A percentile compares a stretch with the other conserved stretches of the same genome.
Conservation (phyloP, 2,113 vertebrate genomes). For the Pterocles burchelli region DNA sequence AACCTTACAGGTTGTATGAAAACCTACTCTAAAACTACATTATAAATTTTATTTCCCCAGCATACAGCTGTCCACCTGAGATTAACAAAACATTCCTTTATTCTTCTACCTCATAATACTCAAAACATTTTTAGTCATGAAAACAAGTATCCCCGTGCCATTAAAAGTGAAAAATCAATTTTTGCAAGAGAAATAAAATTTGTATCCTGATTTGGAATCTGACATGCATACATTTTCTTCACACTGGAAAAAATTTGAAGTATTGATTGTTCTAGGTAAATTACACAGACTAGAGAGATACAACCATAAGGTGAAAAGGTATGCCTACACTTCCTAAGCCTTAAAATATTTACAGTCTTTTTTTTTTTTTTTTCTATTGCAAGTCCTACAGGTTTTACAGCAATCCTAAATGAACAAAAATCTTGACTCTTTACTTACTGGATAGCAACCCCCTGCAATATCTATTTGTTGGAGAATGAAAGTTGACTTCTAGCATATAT, state of each 20-base stretch:
- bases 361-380: neutral
- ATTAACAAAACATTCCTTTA: neutral
- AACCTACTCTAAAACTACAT: neutral
- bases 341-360: neutral
- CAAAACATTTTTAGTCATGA: neutral
- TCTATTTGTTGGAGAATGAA: neutral
- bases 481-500: neutral
- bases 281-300: neutral
- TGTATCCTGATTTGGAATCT: neutral
- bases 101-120: neutral
- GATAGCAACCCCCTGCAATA: neutral
- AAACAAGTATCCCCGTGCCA: neutral
- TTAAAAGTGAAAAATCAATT: neutral
- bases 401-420: neutral
- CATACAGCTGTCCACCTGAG: neutral
- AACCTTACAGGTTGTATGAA: neutral
- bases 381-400: neutral
- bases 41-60: neutral
- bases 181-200: neutral
- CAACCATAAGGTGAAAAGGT: neutral
- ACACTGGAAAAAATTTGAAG: neutral
- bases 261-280: neutral
- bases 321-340: neutral
- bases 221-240: neutral
- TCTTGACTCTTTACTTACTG: neutral